These are phyloP conservation scores for Pitangus sulphuratus DNA, from an alignment of 2,797 vertebrate genomes.

Conservation along the genomic window DNA sequence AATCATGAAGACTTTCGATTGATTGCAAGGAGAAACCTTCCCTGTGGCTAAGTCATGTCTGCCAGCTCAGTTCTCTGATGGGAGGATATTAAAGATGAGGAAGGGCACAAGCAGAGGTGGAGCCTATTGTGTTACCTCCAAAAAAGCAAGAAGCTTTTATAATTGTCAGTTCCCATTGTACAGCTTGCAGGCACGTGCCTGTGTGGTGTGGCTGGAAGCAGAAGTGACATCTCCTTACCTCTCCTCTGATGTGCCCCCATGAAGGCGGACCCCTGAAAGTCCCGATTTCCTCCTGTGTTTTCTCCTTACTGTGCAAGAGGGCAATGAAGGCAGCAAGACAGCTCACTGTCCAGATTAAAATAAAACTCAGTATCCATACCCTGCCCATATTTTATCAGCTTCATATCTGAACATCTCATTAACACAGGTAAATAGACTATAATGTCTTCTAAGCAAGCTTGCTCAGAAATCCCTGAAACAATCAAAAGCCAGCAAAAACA, in stretches of 20 bases:
- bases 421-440: background rate
- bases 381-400: background rate
- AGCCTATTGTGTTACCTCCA: background rate
- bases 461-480: constrained; percentile 29
- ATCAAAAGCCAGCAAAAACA: background rate
- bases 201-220: background rate
- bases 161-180: background rate
- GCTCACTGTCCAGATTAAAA: background rate
- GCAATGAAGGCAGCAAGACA: background rate
- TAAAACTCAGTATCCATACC: background rate
- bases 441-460: background rate
- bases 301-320: background rate
- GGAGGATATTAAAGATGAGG: background rate
- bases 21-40: background rate
- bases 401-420: background rate
- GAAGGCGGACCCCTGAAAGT: background rate
- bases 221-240: background rate
- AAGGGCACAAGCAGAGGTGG: background rate
- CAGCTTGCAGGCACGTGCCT: rapidly evolving
- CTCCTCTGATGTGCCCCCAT: background rate
- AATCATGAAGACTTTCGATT: rapidly evolving
- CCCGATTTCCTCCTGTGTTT: background rate
- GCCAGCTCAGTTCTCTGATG: background rate
- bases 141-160: background rate
- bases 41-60: rapidly evolving